Conservation (phyloP, 2,888 invertebrate genomes). For the Allacma fusca region DNA sequence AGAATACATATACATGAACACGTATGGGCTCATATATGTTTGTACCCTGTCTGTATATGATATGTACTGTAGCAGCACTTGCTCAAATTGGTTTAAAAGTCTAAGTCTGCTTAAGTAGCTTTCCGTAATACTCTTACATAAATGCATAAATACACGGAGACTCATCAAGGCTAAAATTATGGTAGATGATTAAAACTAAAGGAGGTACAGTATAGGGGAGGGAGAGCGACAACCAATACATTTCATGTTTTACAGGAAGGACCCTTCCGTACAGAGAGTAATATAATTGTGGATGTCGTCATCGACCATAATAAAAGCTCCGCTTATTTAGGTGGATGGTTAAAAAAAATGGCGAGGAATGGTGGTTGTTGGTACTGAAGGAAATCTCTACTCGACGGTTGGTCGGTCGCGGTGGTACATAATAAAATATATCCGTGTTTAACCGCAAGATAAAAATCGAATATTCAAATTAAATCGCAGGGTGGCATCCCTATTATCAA, state of each 20-base stretch:
- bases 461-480: constrained; percentile 23
- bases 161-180: constrained; percentile 4
- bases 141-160: too few relatives aligned
- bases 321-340: background rate
- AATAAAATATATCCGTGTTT: constrained; percentile 4
- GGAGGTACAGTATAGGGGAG: background rate
- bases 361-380: background rate
- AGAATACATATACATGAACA: background rate
- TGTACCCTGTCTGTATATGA: background rate
- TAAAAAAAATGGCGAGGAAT: background rate
- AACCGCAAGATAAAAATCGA: constrained; percentile 22
- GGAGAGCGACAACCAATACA: background rate
- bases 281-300: constrained; percentile 17
- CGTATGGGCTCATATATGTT: background rate
- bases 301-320: constrained; percentile 16
- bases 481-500: constrained; percentile 22
- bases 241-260: constrained; percentile 13
- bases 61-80: too few relatives aligned
- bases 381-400: background rate
- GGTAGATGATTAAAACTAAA: constrained; percentile 2
- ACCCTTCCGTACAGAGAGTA: constrained; percentile 18
- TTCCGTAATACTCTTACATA: too few relatives aligned
- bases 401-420: background rate
- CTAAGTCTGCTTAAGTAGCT: too few relatives aligned
- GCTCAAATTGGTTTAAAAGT: too few relatives aligned